Conservation (phyloP, 2,888 invertebrate species). For the Bugulina stolonifera region DNA sequence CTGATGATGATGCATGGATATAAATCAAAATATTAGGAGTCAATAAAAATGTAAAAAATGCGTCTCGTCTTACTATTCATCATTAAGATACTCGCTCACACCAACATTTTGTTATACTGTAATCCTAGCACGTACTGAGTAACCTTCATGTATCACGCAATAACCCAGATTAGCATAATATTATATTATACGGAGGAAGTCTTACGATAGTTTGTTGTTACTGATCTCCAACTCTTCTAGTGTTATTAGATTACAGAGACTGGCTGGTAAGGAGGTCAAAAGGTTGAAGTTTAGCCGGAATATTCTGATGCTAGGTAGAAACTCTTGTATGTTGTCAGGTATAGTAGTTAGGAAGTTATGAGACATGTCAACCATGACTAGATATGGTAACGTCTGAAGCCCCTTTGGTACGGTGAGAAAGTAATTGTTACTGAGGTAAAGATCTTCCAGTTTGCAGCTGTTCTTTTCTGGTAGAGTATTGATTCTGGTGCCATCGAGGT, state of each 20-base stretch:
- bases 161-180: too few relatives aligned
- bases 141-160: too few relatives aligned
- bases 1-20: too few relatives aligned
- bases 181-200: too few relatives aligned
- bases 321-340: slow-evolving; percentile 40
- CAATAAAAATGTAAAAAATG: too few relatives aligned
- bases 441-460: slow-evolving; percentile 38
- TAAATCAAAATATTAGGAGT: too few relatives aligned
- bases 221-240: slow-evolving; percentile 38
- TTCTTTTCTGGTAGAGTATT: slow-evolving; percentile 47
- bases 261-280: slow-evolving; percentile 15
- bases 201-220: slow-evolving; percentile 38
- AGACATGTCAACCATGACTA: slow-evolving; percentile 43
- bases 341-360: slow-evolving; percentile 40
- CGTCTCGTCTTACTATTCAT: too few relatives aligned
- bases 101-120: too few relatives aligned
- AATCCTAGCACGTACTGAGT: too few relatives aligned
- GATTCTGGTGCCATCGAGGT: slow-evolving; percentile 49
- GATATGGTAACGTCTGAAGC: slow-evolving; percentile 37
- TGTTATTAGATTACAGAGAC: slow-evolving; percentile 33
- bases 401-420: slow-evolving; percentile 41
- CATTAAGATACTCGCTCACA: too few relatives aligned
- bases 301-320: slow-evolving; percentile 16
- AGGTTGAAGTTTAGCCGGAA: slow-evolving; percentile 27
- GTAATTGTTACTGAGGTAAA: slow-evolving; percentile 46